Base-by-base conservation (phyloP, 2,797 vertebrate genomes). In the Thunnus albacares region DNA sequence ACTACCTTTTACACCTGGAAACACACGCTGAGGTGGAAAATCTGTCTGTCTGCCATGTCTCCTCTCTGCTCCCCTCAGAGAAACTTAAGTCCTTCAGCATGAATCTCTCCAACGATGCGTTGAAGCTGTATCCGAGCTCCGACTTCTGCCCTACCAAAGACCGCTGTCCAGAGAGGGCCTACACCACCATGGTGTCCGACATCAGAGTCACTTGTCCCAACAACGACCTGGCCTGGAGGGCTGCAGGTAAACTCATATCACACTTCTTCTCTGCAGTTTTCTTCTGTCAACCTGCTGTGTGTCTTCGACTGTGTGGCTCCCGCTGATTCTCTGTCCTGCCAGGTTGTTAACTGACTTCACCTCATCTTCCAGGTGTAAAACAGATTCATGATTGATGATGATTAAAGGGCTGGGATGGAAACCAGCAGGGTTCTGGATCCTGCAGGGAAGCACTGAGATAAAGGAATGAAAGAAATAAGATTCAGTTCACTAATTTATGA, bases 101-200 rank as follows among this genome's bases (percentile, higher is more conserved):
- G 26, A 33, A 26, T 12, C 83, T 96, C 17, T 9, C 91, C 14
- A 45, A 66, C 10, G 56, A 90, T 0, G 95, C 94, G 0, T n/a
- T 95, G 77, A 3, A 2, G 0, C 82, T 94, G 35, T 96, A 96
- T 47, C 90, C 89, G 0, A 41, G n/a, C 51, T 93, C 90, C 0
- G 89, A 49, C 1, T 67, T 0, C 4, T 96, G 95, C 43, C 92
- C 94, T 62, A 93, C 84, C 61, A 45, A 0, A 11, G 88, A 92
- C 59, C 93, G 93, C 71, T 97, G 96, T 56, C 94, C 92, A 0
- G 96, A 96, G 92, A 82, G 94, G 62, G 75, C 92, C 14, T 96
- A 90, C 85, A 95, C 94, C 89, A 96, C 95, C 60, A 95, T 96
- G 95, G 93, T 90, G 74, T 95, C 96, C 0, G 96, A 97, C 89